phyloP scores from a whole-genome alignment of 2,113 vertebrate species.

The Salvator merianae region DNA sequence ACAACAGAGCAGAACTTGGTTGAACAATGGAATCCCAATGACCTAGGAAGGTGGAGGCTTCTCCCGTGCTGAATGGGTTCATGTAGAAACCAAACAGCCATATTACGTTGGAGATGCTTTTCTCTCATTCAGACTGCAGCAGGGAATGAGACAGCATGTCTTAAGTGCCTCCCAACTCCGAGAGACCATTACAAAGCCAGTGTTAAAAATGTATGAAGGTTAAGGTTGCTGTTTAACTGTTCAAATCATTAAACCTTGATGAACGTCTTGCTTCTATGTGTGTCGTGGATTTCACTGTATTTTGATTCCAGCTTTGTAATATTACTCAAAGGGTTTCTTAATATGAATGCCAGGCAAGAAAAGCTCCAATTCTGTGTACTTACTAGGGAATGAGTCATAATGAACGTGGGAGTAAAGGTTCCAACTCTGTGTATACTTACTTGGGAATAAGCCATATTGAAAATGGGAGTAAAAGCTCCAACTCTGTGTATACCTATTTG shows the following conservation, averaged over 20 bases:
- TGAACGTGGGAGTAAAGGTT: background rate
- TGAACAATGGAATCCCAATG: no score
- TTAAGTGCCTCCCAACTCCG: no score
- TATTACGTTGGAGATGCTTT: no score
- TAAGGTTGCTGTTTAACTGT: background rate
- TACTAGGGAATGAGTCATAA: background rate
- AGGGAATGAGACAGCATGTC: no score
- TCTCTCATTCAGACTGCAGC: no score
- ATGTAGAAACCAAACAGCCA: no score
- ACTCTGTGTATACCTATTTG: background rate
- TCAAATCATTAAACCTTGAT: background rate
- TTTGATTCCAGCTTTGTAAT: no score
- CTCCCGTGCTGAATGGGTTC: no score
- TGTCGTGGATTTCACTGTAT: background rate
- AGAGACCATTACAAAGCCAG: background rate
- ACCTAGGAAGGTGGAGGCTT: no score
- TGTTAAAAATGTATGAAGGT: background rate
- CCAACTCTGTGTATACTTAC: background rate
- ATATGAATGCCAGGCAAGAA: no score
- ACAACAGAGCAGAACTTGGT: no score
- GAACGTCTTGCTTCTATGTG: background rate
- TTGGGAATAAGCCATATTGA: background rate
- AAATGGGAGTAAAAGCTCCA: background rate
- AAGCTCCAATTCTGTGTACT: background rate
- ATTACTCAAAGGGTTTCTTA: no score